These are phyloP conservation scores for Thrips palmi DNA, from an alignment of 1,140 invertebrate genomes.

Conservation along the genomic window DNA sequence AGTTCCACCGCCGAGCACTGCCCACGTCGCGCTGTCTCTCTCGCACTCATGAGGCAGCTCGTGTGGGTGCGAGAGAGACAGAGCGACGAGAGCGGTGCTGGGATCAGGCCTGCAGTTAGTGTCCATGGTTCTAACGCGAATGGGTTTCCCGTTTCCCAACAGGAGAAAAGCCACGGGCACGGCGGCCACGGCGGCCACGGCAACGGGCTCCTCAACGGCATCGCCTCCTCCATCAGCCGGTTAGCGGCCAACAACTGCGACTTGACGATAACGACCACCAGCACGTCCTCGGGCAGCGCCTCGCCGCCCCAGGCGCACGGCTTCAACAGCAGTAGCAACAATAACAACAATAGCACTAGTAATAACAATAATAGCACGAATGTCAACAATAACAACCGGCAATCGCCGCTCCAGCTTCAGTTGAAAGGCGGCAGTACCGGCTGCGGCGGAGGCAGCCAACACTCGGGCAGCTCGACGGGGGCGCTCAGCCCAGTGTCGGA, in stretches of 20 bases:
- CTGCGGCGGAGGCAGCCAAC: background rate
- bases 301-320: conserved; percentile 13
- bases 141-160: conserved; percentile 8
- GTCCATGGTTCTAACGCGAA: no score
- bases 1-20: no score
- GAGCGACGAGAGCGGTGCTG: no score
- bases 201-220: conserved; percentile 6
- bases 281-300: no score
- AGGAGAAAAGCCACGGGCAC: background rate
- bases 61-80: no score
- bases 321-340: background rate
- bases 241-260: conserved; percentile 54
- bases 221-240: conserved; percentile 33
- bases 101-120: no score
- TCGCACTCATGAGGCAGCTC: no score
- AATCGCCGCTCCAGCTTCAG: conserved; percentile 5
- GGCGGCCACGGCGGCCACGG: background rate
- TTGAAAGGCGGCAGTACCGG: background rate
- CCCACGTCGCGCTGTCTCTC: no score
- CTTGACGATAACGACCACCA: conserved; percentile 60
- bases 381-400: background rate
- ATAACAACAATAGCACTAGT: conserved; percentile 10
- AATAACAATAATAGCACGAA: conserved; percentile 12
- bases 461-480: background rate
- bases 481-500: conserved; percentile 24